phyloP scores from a whole-genome alignment of 2,888 invertebrate species.

The Iphiclides podalirius region DNA sequence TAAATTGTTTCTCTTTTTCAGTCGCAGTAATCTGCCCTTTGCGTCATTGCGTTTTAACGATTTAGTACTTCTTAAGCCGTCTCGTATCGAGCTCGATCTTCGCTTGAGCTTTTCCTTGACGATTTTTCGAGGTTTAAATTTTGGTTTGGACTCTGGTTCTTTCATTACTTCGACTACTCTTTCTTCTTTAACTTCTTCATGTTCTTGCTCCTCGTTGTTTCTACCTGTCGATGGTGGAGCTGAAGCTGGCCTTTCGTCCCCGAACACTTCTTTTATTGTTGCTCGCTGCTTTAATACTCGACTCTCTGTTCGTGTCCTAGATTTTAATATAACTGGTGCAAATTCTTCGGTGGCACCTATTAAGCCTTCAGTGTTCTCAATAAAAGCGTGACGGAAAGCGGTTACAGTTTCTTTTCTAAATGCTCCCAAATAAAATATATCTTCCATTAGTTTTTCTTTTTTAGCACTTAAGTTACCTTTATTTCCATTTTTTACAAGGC shows the following conservation, averaged over 20 bases:
- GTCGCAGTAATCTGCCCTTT: constrained; percentile 63
- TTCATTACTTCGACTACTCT: constrained; percentile 50
- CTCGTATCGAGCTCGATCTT: constrained; percentile 67
- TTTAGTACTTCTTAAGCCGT: constrained; percentile 71
- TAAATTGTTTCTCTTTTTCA: constrained; percentile 72
- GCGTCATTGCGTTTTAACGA: constrained; percentile 70
- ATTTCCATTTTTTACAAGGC: constrained; percentile 59
- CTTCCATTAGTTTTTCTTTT: constrained; percentile 75
- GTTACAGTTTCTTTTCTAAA: constrained; percentile 85
- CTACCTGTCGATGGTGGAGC: constrained; percentile 86
- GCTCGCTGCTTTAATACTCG: constrained; percentile 85
- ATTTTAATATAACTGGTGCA: constrained; percentile 85
- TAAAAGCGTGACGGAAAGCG: constrained; percentile 83
- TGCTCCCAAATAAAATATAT: constrained; percentile 81
- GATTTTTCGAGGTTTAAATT: constrained; percentile 65
- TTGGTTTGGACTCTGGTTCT: constrained; percentile 54
- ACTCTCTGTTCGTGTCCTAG: constrained; percentile 88
- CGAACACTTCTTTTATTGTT: constrained; percentile 91
- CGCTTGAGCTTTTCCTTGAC: constrained; percentile 63
- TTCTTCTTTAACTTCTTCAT: constrained; percentile 47
- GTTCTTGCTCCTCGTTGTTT: constrained; percentile 58
- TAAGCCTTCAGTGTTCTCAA: constrained; percentile 81
- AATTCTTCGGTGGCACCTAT: constrained; percentile 82
- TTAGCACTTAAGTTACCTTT: constrained; percentile 63
- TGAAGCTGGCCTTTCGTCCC: constrained; percentile 88